Conservation (phyloP, 2,113 vertebrate species). For the Barbus barbus region DNA sequence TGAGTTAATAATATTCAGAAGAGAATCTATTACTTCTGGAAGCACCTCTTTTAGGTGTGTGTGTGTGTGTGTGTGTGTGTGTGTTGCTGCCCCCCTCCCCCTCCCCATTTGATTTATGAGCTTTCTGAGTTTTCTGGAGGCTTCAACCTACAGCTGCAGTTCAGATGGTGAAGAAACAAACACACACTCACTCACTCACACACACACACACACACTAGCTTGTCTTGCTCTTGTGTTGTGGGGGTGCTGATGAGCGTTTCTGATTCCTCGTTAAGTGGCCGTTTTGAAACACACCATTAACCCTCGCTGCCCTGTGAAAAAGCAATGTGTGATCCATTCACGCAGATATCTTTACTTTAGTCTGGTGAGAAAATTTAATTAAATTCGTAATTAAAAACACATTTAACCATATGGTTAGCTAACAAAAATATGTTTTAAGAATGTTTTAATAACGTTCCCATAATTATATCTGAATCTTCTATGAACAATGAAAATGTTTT, state of each 20-base stretch:
- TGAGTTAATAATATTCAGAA: too few species aligned
- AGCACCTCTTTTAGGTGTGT: too few species aligned
- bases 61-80: not conserved
- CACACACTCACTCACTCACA: not conserved
- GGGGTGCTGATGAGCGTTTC: not conserved
- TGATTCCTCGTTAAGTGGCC: not conserved
- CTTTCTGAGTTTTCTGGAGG: not conserved
- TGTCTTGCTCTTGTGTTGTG: not conserved
- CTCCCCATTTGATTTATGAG: constrained; percentile 11
- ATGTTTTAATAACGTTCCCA: too few species aligned
- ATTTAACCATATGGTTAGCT: too few species aligned
- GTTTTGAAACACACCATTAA: not conserved
- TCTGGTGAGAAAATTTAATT: too few species aligned
- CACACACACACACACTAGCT: not conserved
- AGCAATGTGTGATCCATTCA: not conserved
- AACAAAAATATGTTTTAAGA: too few species aligned
- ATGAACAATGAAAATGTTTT: too few species aligned
- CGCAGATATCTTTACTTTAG: not conserved
- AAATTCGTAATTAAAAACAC: too few species aligned
- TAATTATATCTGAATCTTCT: too few species aligned
- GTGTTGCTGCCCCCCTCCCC: not conserved
- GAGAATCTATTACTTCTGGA: too few species aligned
- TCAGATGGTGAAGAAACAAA: constrained; percentile 15
- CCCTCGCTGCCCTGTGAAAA: not conserved
- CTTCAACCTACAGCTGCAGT: not conserved